Base-by-base conservation (phyloP, 2,113 vertebrate genomes). In the Pyrgilauda ruficollis region DNA sequence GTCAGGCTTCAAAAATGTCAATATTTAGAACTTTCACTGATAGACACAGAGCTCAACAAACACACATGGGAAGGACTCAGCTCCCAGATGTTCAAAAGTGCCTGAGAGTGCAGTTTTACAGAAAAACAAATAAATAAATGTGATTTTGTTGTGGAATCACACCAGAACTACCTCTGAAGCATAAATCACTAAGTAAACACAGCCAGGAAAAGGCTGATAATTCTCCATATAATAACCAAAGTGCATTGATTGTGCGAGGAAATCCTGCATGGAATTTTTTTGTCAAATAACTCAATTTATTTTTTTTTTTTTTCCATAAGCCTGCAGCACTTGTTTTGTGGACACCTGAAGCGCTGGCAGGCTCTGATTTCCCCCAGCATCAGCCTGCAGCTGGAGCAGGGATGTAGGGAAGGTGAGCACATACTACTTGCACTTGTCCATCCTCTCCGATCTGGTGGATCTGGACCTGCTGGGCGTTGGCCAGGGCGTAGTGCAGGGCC, bases 401-500 rank as follows among this genome's bases (percentile, higher is more conserved):
- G 3, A 15, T 55, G 15, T 11, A 58, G 85, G 61, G 76, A 95
- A 79, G 22, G 2, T 52, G 89, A 96, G 80, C 67, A 98, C 99
- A 96, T 98, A 99, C 99, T 98, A 99, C 99, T 98, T 99, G 99
- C 55, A 99, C 99, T 97, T 99, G 99, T 33, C 99, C 99, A 27
- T 99, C 99, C 89, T 99, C 99, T 43, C 99, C 98, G 10, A 99
- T 99, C 75, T 99, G 99, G 96, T 99, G 99, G 89, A 99, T 99
- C 98, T 99, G 99, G 87, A 99, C 99, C 95, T 99, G 98, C 95
- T 99, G 98, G 4, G 98, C 98, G 6, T 99, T 99, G 94, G 99
- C 98, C 95, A 99, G 94, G 15, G 99, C 97, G 27, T 99, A 99
- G 97, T 99, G 99, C 66, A 99, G 97, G 2, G 99, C 99, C 96